Base-by-base conservation (phyloP, 2,888 invertebrate species). In the Patella caerulea region DNA sequence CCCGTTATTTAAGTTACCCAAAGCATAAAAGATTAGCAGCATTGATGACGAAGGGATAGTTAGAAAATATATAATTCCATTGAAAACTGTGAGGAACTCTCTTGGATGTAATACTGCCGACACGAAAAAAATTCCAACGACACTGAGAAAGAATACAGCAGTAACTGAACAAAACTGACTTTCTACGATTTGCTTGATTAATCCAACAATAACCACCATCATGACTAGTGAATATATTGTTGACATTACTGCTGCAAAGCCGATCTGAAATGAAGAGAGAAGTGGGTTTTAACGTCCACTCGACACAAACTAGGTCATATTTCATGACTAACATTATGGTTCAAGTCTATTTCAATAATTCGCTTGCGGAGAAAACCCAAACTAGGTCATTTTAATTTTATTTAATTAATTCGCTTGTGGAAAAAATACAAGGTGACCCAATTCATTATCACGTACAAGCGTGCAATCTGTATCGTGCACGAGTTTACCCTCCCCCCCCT, bases 161-260 rank as follows among this genome's bases (percentile, higher is more conserved):
- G 98, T 98, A 0, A 98, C 98, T 52, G 98, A 98, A 76, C 98
- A 86, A 75, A 83, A 73, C 24, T 98, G 98, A 93, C 98, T 98
- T 94, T 98, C 97, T 83, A 97, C 96, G 89, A 99, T 94, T 92
- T 99, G 98, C 53, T 98, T 94, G 2, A 98, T 97, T 1, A 98
- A 98, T 94, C 98, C 98, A 75, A 99, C 98, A 86, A 98, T 96
- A 54, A 99, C 99, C 84, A 98, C 97, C 97, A 99, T 98, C 98
- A 98, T 98, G 86, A 98, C 96, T 93, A 98, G 93, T 52, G 98
- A 98, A 92, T 98, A 99, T 15, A 95, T 94, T 17, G 98, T 97
- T 17, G 98, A 97, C 83, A 99, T 92, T 85, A 99, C 96, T 92
- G 98, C 97, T 11, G 98, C 98, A 76, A 97, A 95, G 77, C 97